Base-by-base conservation (phyloP, 2,113 vertebrate species). In the Pelvicachromis taeniatus region DNA sequence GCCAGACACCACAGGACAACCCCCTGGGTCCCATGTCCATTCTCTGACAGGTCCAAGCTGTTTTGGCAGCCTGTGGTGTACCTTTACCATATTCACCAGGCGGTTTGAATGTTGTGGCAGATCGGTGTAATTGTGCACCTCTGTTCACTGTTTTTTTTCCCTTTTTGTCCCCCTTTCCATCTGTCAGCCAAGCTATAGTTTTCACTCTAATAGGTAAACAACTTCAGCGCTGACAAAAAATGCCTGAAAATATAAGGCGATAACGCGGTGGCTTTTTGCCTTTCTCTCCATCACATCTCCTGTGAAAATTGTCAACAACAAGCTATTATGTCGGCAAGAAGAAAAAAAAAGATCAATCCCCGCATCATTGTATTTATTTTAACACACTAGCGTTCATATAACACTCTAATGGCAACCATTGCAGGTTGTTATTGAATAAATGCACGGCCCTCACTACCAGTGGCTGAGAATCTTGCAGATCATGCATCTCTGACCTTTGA, bases 151-250 rank as follows among this genome's bases (percentile, higher is more conserved):
- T n/a, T 17, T 33, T 45, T 58, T 68, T 83, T 10, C 21, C 1
- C 26, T 4, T 63, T 73, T 75, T 75, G 16, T 75, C 29, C 42
- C 16, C 59, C 26, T 82, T 38, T 68, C 61, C 4, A 13, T 85
- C 86, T 80, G 86, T 84, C 83, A 87, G 50, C 2, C 2, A 23
- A 73, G 84, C 82, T 78, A 26, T 80, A 81, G 78, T 89, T 88
- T 90, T 87, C 82, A 65, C 75, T 82, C n/a, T 90, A 80, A 88
- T 87, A 87, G 89, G 91, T 94, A 93, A 91, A 93, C 93, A 94
- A 87, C 90, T 83, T 90, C 86, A 85, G 80, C 83, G 53, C 82
- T 50, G 48, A 50, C 86, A 85, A 81, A 88, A 90, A 85, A 87
- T 65, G 85, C 85, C 63, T 21, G 89, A 85, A 90, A 91, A 86